These are phyloP conservation scores for Huso huso DNA, from an alignment of 2,797 vertebrate species.

Conservation along the genomic window DNA sequence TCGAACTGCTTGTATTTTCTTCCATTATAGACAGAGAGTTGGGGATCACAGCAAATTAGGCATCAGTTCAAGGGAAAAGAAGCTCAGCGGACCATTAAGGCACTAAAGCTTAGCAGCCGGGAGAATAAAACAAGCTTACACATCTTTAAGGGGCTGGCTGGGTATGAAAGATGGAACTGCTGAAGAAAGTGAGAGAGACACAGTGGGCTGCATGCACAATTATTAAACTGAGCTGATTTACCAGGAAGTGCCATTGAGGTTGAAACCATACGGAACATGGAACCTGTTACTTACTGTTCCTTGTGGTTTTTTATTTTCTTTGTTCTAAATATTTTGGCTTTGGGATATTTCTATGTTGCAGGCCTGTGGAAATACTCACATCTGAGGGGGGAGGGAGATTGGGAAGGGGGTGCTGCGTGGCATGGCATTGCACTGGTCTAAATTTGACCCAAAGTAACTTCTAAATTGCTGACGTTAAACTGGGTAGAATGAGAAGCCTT, in stretches of 20 bases:
- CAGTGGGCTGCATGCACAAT: conserved; percentile 5
- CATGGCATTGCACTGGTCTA: too few relatives aligned
- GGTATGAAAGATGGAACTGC: conserved; percentile 16
- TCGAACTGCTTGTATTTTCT: conserved; percentile 7
- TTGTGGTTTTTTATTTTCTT: too few relatives aligned
- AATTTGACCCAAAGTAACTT: too few relatives aligned
- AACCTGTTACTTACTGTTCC: too few relatives aligned
- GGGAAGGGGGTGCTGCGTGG: too few relatives aligned
- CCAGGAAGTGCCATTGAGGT: conserved; percentile 8
- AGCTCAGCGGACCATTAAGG: conserved; percentile 15
- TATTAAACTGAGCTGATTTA: conserved; percentile 4
- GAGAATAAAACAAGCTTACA: conserved; percentile 16
- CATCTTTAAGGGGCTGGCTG: conserved; percentile 19
- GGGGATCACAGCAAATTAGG: conserved; percentile 4
- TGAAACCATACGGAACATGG: not conserved
- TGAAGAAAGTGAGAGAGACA: not conserved
- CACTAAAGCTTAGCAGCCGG: conserved; percentile 14
- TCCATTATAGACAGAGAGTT: conserved; percentile 5
- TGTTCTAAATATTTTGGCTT: too few relatives aligned
- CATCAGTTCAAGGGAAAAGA: conserved; percentile 18
- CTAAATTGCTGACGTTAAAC: too few relatives aligned
- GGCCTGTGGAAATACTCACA: too few relatives aligned
- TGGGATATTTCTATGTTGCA: too few relatives aligned
- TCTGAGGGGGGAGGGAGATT: too few relatives aligned
- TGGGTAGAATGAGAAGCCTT: too few relatives aligned